Base-by-base conservation (phyloP, 2,113 vertebrate species). In the Melanostigma gelatinosum region DNA sequence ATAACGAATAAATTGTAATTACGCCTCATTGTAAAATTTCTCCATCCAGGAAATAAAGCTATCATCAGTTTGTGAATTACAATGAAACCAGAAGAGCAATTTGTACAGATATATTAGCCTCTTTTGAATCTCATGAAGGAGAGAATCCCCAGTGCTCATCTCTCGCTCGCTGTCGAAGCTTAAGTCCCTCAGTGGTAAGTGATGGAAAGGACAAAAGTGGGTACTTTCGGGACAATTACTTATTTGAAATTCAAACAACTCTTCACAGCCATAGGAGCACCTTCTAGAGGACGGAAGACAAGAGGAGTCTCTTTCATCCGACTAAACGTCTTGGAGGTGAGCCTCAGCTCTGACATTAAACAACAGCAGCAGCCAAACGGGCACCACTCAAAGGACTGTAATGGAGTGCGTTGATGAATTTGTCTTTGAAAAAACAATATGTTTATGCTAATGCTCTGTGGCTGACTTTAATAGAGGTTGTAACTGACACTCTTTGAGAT, bases 231-330 rank as follows among this genome's bases (percentile, higher is more conserved):
- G 81, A 91, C 88, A 90, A 88, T 85, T 86, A 86, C 87, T 94
- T 84, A 92, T 91, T 91, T 91, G 82, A 92, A 92, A 93, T 94
- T 94, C 88, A 89, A 88, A 90, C 88, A 89, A 89, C 83, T 82
- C 89, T 86, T 82, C 80, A 64, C 77, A 75, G 48, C 65, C 85
- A 73, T 79, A 32, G 18, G 22, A 68, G 83, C 71, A 80, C 89
- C 85, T 90, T 71, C 20, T 83, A 92, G 90, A 88, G 82, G 84
- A 80, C n/a, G 34, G 54, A 72, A 83, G 82, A 87, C 86, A 83
- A 87, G 85, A 86, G 85, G 72, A 89, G 80, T 66, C 75, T 79
- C 76, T 92, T 85, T 89, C 86, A 86, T 89, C 79, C 8, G 69
- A 77, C 87, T 84, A 84, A 91, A 84, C 44, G 58, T 86, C 87